These are phyloP conservation scores for Drosophila subobscura DNA, from an alignment of 1,140 invertebrate genomes.

Conservation along the genomic window DNA sequence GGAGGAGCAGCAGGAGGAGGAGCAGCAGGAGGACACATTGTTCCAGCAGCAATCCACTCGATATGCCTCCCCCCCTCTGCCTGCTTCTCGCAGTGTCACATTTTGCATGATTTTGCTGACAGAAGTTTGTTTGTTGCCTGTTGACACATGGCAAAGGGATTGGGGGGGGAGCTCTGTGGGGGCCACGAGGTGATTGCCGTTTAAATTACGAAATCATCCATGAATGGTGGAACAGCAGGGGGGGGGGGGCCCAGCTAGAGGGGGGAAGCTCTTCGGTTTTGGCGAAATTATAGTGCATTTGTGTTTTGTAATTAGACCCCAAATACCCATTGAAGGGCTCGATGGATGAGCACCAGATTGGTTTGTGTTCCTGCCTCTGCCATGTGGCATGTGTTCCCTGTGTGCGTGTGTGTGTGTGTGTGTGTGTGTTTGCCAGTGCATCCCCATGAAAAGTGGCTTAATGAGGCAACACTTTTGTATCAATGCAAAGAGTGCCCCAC, in stretches of 20 bases:
- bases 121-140: slow-evolving; percentile 61
- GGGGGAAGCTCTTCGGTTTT: slow-evolving; percentile 34
- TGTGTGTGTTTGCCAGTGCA: slow-evolving; percentile 5
- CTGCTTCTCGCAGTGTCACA: slow-evolving; percentile 47
- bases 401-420: slow-evolving; percentile 1
- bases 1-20: not conserved
- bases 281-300: slow-evolving; percentile 72
- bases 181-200: slow-evolving; percentile 59
- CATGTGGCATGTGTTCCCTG: no score
- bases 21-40: slow-evolving; percentile 26
- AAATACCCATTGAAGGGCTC: slow-evolving; percentile 55
- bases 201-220: slow-evolving; percentile 75
- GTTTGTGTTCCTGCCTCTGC: no score
- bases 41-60: slow-evolving; percentile 39
- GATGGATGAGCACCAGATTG: slow-evolving; percentile 6
- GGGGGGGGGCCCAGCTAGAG: not conserved
- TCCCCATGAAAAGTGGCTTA: slow-evolving; percentile 20
- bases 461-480: slow-evolving; percentile 47
- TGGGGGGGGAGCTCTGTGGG: slow-evolving; percentile 1
- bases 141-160: slow-evolving; percentile 28
- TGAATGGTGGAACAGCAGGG: slow-evolving; percentile 23
- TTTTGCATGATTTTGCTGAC: slow-evolving; percentile 75
- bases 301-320: slow-evolving; percentile 76
- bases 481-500: slow-evolving; percentile 9
- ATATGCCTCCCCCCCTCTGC: slow-evolving; percentile 12